Evolutionary conservation across 2,888 invertebrate genomes (phyloP).

Genomic region (Chrysolina haemoptera): DNA sequence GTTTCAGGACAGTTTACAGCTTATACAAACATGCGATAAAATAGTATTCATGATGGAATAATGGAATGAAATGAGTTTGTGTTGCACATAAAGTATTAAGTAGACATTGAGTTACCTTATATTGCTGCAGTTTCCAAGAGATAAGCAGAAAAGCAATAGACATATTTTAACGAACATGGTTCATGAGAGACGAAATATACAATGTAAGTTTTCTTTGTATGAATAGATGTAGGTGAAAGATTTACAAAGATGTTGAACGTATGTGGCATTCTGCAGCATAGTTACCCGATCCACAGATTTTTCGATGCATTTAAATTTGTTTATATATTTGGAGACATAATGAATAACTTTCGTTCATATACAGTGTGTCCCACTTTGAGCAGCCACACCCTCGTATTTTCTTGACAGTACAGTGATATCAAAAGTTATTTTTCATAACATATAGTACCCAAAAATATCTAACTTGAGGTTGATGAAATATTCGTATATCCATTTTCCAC

Average conservation of each 20-base stretch:
- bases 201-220: neutral
- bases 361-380: too few species aligned
- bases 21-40: slow-evolving; percentile 8
- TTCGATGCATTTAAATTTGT: too few species aligned
- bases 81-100: neutral
- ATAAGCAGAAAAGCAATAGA: slow-evolving; percentile 50
- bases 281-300: neutral
- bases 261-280: slow-evolving; percentile 3
- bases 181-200: neutral
- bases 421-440: too few species aligned
- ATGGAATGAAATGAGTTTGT: slow-evolving; percentile 16
- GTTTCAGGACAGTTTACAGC: neutral
- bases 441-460: too few species aligned
- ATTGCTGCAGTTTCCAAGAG: slow-evolving; percentile 62
- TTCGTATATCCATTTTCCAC: too few species aligned
- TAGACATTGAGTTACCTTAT: slow-evolving; percentile 57
- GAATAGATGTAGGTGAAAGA: neutral
- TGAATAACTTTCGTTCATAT: too few species aligned
- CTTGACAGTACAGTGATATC: too few species aligned
- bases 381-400: too few species aligned
- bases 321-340: too few species aligned
- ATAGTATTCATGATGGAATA: slow-evolving; percentile 9
- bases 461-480: too few species aligned
- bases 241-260: neutral
- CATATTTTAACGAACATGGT: neutral